Percentiles rank a stretch among this genome's conserved stretches.
Conservation (phyloP, 1,140 invertebrate species). For the Cydia amplana region DNA sequence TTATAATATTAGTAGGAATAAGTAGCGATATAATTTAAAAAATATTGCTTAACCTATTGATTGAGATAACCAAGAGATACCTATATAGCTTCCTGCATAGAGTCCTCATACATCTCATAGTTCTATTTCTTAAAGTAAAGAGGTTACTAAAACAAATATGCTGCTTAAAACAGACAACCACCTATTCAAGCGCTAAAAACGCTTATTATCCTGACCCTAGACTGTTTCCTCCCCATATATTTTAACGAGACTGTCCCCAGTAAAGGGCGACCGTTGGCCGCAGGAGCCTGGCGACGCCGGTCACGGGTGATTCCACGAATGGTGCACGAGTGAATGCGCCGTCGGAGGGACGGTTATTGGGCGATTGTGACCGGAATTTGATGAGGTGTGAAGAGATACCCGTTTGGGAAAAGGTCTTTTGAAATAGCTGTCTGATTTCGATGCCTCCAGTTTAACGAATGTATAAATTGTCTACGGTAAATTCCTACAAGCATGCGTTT, state of each 20-base stretch:
- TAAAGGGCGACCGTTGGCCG: not conserved
- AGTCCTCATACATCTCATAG: too few species aligned
- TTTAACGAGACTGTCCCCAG: slow-evolving; percentile 25
- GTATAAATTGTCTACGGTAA: too few species aligned
- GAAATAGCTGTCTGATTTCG: not conserved
- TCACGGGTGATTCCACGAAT: slow-evolving; percentile 13
- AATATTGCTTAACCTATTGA: too few species aligned
- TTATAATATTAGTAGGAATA: too few species aligned
- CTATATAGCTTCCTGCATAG: too few species aligned
- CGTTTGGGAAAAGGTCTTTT: not conserved
- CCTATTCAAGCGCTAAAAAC: slow-evolving; percentile 1
- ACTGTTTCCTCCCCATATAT: slow-evolving; percentile 12
- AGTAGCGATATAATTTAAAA: too few species aligned
- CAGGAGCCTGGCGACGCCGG: not conserved
- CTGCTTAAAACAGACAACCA: not conserved
- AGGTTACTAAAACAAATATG: not conserved
- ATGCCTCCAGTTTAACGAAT: not conserved
- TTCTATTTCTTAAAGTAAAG: not conserved
- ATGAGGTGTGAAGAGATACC: slow-evolving; percentile 4
- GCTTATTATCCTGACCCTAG: not conserved
- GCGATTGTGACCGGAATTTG: slow-evolving; percentile 1
- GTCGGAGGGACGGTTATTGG: slow-evolving; percentile 1
- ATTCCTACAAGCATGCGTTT: too few species aligned
- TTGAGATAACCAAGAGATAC: too few species aligned
- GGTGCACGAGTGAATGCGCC: not conserved